These are phyloP conservation scores for Idaea aversata DNA, from an alignment of 2,888 invertebrate genomes.

Conservation along the genomic window DNA sequence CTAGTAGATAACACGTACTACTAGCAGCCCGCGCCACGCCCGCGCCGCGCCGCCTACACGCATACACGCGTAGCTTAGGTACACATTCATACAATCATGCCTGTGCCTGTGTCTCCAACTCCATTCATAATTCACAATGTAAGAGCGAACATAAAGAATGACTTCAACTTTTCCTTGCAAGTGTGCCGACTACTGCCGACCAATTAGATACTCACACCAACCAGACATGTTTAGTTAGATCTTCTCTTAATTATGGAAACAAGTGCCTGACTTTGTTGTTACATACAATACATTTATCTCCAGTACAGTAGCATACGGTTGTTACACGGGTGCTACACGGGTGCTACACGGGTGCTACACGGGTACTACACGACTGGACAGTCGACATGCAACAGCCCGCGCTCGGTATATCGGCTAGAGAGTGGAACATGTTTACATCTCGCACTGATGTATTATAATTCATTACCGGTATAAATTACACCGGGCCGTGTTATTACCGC, in stretches of 20 bases:
- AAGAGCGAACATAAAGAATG: not conserved
- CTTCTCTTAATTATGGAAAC: too few relatives aligned
- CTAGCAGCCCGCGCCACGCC: constrained; percentile 51
- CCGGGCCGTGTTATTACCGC: not conserved
- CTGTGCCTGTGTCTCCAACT: not conserved
- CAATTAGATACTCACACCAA: too few relatives aligned
- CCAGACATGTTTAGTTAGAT: too few relatives aligned
- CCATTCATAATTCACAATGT: not conserved
- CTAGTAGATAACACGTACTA: constrained; percentile 57
- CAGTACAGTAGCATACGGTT: too few relatives aligned
- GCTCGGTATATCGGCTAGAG: too few relatives aligned
- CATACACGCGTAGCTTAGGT: constrained; percentile 15
- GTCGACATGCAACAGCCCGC: too few relatives aligned
- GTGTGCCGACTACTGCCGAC: not conserved
- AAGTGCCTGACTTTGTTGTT: too few relatives aligned
- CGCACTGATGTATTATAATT: not conserved
- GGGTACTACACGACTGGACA: too few relatives aligned
- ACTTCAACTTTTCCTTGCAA: not conserved
- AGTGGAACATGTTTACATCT: not conserved
- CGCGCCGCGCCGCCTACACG: constrained; percentile 22
- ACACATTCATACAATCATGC: constrained; percentile 25
- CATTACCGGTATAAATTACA: constrained; percentile 2
- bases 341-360: too few relatives aligned
- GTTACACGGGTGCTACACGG: too few relatives aligned
- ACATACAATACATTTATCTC: too few relatives aligned